Conservation (phyloP, 2,888 invertebrate species). For the Dryococelus australis region DNA sequence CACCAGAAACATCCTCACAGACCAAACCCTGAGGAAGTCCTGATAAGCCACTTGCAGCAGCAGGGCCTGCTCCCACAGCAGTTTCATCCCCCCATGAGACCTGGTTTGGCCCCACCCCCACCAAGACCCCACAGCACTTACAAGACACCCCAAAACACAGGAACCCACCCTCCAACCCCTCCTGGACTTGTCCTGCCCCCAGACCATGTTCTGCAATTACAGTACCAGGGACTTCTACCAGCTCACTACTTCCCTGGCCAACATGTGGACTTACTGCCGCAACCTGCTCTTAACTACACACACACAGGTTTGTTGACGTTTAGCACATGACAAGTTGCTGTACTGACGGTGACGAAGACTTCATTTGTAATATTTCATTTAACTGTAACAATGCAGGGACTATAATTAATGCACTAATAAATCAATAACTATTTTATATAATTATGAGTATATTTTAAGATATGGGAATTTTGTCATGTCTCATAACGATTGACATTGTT, state of each 20-base stretch:
- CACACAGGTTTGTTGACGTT: background rate
- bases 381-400: no score
- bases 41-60: slow-evolving; percentile 39
- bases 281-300: background rate
- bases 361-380: no score
- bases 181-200: background rate
- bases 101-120: background rate
- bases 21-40: slow-evolving; percentile 32
- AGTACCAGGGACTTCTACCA: slow-evolving; percentile 34
- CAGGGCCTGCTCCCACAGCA: slow-evolving; percentile 35
- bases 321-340: no score
- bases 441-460: no score
- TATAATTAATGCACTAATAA: no score
- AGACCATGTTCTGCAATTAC: slow-evolving; percentile 13
- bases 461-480: no score
- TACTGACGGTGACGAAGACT: no score
- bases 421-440: no score
- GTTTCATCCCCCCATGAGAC: slow-evolving; percentile 6
- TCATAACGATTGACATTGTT: no score
- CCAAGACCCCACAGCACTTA: background rate
- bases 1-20: background rate
- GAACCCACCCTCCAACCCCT: background rate
- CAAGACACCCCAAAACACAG: slow-evolving; percentile 8
- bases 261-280: slow-evolving; percentile 26
- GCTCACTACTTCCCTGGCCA: slow-evolving; percentile 22